Base-by-base conservation (phyloP, 2,888 invertebrate genomes). In the Lasioglossum marginatum region DNA sequence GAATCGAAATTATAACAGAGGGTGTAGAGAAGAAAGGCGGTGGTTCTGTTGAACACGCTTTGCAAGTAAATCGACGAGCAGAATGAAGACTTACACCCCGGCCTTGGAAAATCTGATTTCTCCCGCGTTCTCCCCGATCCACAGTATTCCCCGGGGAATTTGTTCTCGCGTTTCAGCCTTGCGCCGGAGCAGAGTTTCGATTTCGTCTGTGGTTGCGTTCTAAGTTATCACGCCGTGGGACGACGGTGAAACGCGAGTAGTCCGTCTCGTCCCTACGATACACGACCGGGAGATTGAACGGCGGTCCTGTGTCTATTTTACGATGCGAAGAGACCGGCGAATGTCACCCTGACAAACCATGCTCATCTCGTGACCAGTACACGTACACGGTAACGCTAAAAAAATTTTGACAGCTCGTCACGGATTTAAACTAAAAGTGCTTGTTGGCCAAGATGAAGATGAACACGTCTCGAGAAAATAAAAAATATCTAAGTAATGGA, bases 1-100 rank as follows among this genome's bases (percentile, higher is more conserved):
- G 71, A 71, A 72, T 75, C 75, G 75, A n/a, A n/a, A 83, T 75
- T 83, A 75, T 60, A 12, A 5, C 3, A 16, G 43, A 52, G 37
- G 31, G 4, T 14, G 66, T 27, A 4, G 79, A 48, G 37, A 34
- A 48, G 37, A 34, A 16, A 66, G 34, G 23, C 6, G 31, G n/a
- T 14, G 43, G 43, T 23, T 31, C 48, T 31, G 60, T 57, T n/a
- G n/a, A n/a, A 12, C 77, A 37, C 40, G 70, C 40, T 37, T 72
- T 48, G 48, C 63, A 77, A 74, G 68, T 27, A 73, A 79, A 71
- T 76, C 71, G 57, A 71, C 40, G 57, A 27, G 37, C 34, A 60
- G 37, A 83, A 82, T n/a, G 52, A 73, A 77, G 68, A 82, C n/a
- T 40, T 48, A 37, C 16, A 57, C 4, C 19, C 16, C 16, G 43